Evolutionary conservation across 2,888 invertebrate genomes (phyloP).

Genomic region (Drosophila meridionalis): DNA sequence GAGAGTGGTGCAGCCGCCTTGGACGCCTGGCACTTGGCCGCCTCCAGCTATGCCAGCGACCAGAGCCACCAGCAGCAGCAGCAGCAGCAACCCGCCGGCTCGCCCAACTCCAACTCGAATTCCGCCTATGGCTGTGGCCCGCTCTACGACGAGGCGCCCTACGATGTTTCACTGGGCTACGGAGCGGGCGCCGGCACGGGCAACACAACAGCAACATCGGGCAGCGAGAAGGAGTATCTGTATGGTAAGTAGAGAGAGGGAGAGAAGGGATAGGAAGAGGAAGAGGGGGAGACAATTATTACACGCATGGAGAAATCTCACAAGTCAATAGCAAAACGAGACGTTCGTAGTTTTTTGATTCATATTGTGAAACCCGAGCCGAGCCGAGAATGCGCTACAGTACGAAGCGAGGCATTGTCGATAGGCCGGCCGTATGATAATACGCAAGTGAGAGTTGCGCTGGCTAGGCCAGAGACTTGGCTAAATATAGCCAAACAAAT

Average conservation of each 20-base stretch:
- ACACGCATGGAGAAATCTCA: conserved; percentile 78
- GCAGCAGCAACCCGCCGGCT: conserved; percentile 76
- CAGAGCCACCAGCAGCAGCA: conserved; percentile 73
- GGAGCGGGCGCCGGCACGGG: conserved; percentile 64
- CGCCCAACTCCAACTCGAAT: conserved; percentile 81
- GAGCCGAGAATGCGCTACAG: conserved; percentile 13
- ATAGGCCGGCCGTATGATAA: background rate
- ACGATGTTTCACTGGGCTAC: conserved; percentile 79
- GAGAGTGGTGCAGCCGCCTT: conserved; percentile 53
- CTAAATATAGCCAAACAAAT: conserved; percentile 69
- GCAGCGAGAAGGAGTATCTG: conserved; percentile 84
- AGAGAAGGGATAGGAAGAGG: background rate
- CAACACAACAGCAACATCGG: conserved; percentile 35
- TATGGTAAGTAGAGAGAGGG: conserved; percentile 80
- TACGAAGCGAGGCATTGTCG: background rate
- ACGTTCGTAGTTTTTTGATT: conserved; percentile 29
- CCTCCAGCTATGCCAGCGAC: conserved; percentile 63
- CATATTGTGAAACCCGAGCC: conserved; percentile 75
- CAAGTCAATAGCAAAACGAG: conserved; percentile 76
- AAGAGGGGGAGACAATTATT: conserved; percentile 59
- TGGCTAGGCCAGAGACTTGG: conserved; percentile 11
- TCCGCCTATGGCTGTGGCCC: conserved; percentile 81
- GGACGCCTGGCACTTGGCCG: conserved; percentile 63
- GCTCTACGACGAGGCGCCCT: conserved; percentile 78
- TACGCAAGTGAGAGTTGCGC: conserved; percentile 19